phyloP scores from a whole-genome alignment of 1,140 invertebrate species.

The Drosophila azteca region DNA sequence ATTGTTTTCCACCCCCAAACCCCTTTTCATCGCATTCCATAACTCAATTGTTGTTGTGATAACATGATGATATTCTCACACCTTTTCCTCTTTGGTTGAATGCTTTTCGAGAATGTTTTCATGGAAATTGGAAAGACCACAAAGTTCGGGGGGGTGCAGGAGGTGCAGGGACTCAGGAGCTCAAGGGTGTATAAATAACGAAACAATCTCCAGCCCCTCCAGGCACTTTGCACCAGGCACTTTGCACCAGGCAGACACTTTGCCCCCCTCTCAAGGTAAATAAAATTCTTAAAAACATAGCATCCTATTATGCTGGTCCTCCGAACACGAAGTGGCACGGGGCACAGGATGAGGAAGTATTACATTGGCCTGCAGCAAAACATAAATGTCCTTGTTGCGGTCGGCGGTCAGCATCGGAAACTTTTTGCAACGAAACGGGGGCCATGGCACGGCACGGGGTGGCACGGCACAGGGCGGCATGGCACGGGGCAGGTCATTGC shows the following conservation, averaged over 20 bases:
- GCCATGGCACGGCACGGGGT: conserved; percentile 12
- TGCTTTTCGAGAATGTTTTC: conserved; percentile 12
- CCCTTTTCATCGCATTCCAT: background rate
- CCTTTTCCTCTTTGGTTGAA: background rate
- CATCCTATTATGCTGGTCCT: conserved; percentile 50
- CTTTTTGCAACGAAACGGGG: conserved; percentile 54
- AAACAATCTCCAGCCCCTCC: conserved; percentile 46
- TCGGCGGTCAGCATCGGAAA: conserved; percentile 57
- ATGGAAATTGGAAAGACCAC: conserved; percentile 11
- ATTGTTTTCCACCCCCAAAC: background rate
- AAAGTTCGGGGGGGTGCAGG: too few relatives aligned
- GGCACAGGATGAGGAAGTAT: conserved; percentile 38
- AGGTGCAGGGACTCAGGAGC: background rate
- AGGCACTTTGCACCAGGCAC: conserved; percentile 13
- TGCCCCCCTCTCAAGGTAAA: conserved; percentile 34
- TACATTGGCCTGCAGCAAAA: conserved; percentile 63
- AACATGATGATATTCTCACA: background rate
- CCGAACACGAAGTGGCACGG: conserved; percentile 2
- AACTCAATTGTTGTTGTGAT: conserved; percentile 29
- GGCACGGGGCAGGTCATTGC: conserved; percentile 53
- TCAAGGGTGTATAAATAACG: conserved; percentile 45
- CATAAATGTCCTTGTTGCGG: conserved; percentile 80
- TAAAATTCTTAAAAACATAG: conserved; percentile 55
- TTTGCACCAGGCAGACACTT: conserved; percentile 21
- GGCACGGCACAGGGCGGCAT: conserved; percentile 3